These are phyloP conservation scores for Trichonephila clavata DNA, from an alignment of 1,140 invertebrate species.

Conservation along the genomic window DNA sequence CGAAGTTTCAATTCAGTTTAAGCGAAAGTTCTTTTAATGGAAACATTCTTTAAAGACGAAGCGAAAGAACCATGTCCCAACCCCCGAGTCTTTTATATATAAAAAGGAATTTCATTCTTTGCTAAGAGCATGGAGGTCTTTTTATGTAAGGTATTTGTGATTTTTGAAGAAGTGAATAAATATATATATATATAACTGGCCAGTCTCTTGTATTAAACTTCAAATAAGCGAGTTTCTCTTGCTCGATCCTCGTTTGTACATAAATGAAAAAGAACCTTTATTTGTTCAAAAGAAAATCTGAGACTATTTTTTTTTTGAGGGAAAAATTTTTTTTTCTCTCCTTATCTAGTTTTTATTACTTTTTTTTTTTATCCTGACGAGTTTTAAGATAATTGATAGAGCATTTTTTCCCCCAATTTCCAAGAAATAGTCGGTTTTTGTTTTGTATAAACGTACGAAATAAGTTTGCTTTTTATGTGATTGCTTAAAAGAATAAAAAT, in stretches of 20 bases:
- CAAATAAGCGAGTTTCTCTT: constrained; percentile 11
- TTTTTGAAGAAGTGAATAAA: neutral
- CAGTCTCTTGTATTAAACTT: neutral
- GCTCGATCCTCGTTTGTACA: neutral
- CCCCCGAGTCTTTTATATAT: neutral
- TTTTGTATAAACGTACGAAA: neutral
- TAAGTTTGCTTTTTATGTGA: neutral
- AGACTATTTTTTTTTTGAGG: neutral
- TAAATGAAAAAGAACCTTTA: constrained; percentile 11
- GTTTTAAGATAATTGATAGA: constrained; percentile 8
- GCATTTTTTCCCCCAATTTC: neutral
- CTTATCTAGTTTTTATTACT: neutral
- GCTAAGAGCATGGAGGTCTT: neutral
- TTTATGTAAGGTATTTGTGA: constrained; percentile 18
- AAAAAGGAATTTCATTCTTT: neutral
- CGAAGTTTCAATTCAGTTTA: constrained; percentile 73
- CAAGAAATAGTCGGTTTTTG: neutral
- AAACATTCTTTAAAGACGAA: constrained; percentile 65
- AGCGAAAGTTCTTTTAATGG: constrained; percentile 73
- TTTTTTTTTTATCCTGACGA: neutral
- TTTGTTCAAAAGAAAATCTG: neutral
- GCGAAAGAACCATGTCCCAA: neutral
- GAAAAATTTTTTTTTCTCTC: neutral
- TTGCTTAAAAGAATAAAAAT: neutral
- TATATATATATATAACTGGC: neutral